phyloP scores from a whole-genome alignment of 2,113 vertebrate species.

The Chlamydotis undulata region DNA sequence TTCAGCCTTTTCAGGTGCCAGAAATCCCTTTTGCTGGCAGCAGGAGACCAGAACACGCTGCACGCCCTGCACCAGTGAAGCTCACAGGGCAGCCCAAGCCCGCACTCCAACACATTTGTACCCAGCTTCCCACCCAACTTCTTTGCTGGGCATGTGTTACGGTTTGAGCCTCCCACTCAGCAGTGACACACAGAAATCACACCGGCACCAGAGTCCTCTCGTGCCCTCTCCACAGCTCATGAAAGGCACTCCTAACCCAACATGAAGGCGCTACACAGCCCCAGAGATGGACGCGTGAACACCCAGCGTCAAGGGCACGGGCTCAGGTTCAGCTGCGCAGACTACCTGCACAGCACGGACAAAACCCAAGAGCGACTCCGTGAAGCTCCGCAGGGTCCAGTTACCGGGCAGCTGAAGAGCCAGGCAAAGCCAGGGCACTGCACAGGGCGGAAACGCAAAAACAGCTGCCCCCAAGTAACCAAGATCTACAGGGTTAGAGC shows the following conservation, averaged over 20 bases:
- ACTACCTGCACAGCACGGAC: neutral
- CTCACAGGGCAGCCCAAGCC: neutral
- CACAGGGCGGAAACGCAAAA: neutral
- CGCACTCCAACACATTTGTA: neutral
- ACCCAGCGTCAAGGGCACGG: neutral
- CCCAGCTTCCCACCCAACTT: neutral
- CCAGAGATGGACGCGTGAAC: neutral
- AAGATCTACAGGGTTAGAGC: neutral
- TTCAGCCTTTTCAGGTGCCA: neutral
- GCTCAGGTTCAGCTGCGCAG: accelerated
- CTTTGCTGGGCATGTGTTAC: accelerated
- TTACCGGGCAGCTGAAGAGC: neutral
- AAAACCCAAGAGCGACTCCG: neutral
- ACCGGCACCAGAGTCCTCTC: neutral
- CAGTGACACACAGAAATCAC: neutral
- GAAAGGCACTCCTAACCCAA: neutral
- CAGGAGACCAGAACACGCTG: neutral
- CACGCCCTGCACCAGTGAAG: neutral
- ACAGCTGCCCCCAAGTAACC: neutral
- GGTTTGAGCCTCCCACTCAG: neutral
- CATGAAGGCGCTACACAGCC: neutral
- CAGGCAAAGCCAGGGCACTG: neutral
- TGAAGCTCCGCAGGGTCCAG: neutral
- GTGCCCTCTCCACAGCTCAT: neutral
- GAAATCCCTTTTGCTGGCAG: neutral